Conservation (phyloP, 2,797 vertebrate genomes). For the Coracias cyanogaster region DNA sequence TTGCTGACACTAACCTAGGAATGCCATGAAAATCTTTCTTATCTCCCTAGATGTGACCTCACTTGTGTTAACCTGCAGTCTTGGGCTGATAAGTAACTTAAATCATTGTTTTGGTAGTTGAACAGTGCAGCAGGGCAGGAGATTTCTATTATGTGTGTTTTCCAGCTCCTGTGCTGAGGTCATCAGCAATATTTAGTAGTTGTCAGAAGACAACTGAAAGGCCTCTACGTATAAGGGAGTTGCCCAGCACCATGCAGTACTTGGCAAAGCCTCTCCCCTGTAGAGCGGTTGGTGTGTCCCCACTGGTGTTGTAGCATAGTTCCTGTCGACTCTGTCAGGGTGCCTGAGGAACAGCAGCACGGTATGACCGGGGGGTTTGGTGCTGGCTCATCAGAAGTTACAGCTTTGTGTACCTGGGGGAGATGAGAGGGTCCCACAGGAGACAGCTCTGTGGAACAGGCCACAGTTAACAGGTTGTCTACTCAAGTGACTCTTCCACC, state of each 20-base stretch:
- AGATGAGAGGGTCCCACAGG: background rate
- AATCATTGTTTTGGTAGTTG: background rate
- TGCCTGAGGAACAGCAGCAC: background rate
- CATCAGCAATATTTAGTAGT: background rate
- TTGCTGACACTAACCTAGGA: slow-evolving; percentile 1
- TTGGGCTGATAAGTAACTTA: background rate
- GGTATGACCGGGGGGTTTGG: background rate
- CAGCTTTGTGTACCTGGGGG: background rate
- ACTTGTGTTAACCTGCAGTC: background rate
- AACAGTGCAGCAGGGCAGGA: background rate
- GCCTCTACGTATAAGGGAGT: background rate
- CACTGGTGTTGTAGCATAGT: accelerated
- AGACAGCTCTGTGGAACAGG: background rate
- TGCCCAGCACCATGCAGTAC: background rate
- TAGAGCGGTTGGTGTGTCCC: background rate
- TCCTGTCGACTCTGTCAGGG: background rate
- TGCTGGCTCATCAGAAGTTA: background rate
- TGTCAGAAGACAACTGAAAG: background rate
- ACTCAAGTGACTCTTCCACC: background rate
- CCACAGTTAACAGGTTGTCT: background rate
- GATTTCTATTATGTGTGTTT: background rate
- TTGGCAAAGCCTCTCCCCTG: background rate
- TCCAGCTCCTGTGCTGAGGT: background rate
- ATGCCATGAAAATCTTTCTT: background rate
- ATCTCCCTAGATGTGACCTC: background rate